Evolutionary conservation across 2,797 vertebrate species (phyloP), one percentile per base, ranked within the genome.

Genomic region (Eurystomus glaucurus): DNA sequence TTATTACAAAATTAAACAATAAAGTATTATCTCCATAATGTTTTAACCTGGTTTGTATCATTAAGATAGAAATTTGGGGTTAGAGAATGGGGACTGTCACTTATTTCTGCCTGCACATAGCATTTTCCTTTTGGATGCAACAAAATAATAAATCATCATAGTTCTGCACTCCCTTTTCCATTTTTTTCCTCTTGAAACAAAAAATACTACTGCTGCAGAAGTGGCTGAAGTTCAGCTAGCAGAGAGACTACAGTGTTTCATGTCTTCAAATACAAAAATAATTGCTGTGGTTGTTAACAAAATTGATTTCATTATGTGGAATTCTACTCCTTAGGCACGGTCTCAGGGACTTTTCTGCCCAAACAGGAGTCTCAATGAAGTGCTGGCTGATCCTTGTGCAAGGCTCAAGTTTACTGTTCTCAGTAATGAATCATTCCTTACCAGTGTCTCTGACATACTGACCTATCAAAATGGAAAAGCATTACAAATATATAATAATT

Each of bases 1-100:
- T 80, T 93, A 91, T 83, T 87, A 50, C 26, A 58, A 85, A 76
- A 60, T 85, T 96, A 86, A 97, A 97, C 90, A 92, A 90, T 94
- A 76, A 20, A 92, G n/a, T 60, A n/a, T 93, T 93, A 92, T 87
- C 86, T 80, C 54, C 41, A 65, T 65, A 35, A 13, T 71, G 1
- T 74, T 96, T 92, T 96, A 96, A 96, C 86, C 55, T 3, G 0
- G 55, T 80, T 48, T 71, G 26, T 71, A 41, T 57, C 41, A 22
- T 85, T 93, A 82, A 65, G 60, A 65, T 14, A 87, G 52, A 89
- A 66, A 71, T 74, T 46, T 57, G 52, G 45, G 46, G 15, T 0
- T 46, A 37, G 18, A 71, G 60, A 74, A 50, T 33, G 35, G 23
- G 20, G 15, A 7, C 33, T 74, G 64, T 50, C 35, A 35, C 46